Percentiles rank a stretch among this genome's conserved stretches.
phyloP scores from a whole-genome alignment of 2,888 invertebrate genomes.

The Patella depressa region DNA sequence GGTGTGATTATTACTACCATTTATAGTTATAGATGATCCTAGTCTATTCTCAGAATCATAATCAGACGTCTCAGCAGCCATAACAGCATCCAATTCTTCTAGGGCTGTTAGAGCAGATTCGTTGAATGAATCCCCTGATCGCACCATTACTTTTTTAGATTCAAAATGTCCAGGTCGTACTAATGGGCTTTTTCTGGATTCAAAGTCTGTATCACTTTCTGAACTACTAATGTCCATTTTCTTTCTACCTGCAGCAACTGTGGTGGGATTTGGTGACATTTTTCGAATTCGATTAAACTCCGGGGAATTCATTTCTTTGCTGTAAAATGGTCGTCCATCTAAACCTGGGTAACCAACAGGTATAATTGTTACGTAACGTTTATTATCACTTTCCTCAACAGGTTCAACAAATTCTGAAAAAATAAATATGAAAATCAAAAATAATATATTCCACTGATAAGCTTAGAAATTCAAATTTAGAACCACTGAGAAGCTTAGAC shows the following conservation, averaged over 20 bases:
- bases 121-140: slow-evolving; percentile 55
- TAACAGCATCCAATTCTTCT: slow-evolving; percentile 66
- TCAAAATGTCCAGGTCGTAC: not conserved
- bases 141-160: slow-evolving; percentile 16
- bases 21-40: slow-evolving; percentile 15
- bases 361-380: slow-evolving; percentile 56
- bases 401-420: slow-evolving; percentile 12
- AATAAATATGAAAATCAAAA: too few species aligned
- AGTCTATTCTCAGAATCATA: slow-evolving; percentile 32
- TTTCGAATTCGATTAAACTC: slow-evolving; percentile 31
- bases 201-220: slow-evolving; percentile 18
- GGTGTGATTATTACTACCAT: slow-evolving; percentile 3
- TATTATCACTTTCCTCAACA: slow-evolving; percentile 32
- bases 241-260: not conserved
- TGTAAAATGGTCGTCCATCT: slow-evolving; percentile 27
- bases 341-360: slow-evolving; percentile 48
- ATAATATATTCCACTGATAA: too few species aligned
- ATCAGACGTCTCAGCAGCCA: slow-evolving; percentile 58
- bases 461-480: too few species aligned
- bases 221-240: slow-evolving; percentile 6
- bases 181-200: not conserved
- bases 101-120: slow-evolving; percentile 59
- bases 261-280: not conserved
- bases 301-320: slow-evolving; percentile 28
- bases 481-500: too few species aligned